Evolutionary conservation across 1,140 invertebrate species (phyloP).

Genomic region (Drosophila kurseongensis): DNA sequence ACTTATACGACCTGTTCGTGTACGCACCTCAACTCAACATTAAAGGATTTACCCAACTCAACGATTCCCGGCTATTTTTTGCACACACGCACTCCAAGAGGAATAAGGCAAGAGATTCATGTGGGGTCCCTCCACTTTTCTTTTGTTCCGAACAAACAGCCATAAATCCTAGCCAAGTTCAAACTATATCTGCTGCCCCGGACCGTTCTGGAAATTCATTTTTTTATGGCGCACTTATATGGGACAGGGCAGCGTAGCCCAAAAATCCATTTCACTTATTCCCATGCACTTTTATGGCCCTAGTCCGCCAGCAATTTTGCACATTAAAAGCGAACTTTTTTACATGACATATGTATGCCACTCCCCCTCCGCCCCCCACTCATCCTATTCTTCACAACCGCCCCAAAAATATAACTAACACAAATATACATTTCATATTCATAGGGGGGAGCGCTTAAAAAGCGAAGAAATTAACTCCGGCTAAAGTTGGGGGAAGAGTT

Average conservation of each 20-base stretch:
- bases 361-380: neutral
- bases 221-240: conserved; percentile 72
- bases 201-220: conserved; percentile 34
- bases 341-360: conserved; percentile 77
- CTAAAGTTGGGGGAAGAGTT: conserved; percentile 26
- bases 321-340: conserved; percentile 78
- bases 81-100: conserved; percentile 24
- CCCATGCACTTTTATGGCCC: conserved; percentile 78
- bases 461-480: conserved; percentile 76
- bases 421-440: conserved; percentile 81
- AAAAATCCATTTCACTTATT: conserved; percentile 79
- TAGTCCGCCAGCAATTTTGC: conserved; percentile 74
- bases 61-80: conserved; percentile 18
- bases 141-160: conserved; percentile 62
- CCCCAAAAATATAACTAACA: conserved; percentile 66
- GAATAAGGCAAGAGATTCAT: conserved; percentile 1
- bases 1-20: conserved; percentile 39
- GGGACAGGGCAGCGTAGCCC: conserved; percentile 49
- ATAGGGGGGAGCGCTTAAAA: conserved; percentile 72
- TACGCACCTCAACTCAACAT: conserved; percentile 49
- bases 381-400: neutral
- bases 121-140: conserved; percentile 29
- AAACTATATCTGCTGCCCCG: conserved; percentile 52
- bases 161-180: conserved; percentile 63
- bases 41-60: conserved; percentile 53